These are phyloP conservation scores for Globia sparganii DNA, from an alignment of 2,888 invertebrate species.

Conservation along the genomic window DNA sequence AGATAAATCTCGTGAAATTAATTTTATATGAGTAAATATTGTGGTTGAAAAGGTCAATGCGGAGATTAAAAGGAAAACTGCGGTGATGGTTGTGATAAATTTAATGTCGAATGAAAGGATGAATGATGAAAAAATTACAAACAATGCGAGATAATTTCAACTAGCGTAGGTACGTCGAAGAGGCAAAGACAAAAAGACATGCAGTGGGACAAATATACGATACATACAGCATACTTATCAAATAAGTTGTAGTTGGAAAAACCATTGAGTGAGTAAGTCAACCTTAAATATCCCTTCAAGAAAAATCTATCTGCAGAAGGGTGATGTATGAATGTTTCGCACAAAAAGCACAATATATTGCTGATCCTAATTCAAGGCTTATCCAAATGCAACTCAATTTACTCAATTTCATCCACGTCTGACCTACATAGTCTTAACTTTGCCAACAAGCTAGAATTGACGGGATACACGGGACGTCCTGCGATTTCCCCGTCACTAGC, in stretches of 20 bases:
- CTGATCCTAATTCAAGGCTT: conserved; percentile 21
- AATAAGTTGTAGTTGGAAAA: conserved; percentile 1
- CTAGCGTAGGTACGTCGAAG: not conserved
- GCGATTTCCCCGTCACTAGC: conserved; percentile 58
- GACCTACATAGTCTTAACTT: conserved; percentile 42
- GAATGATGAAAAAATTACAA: not conserved
- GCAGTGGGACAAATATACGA: not conserved
- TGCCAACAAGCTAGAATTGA: conserved; percentile 42
- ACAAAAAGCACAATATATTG: not conserved
- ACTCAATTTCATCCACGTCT: conserved; percentile 33
- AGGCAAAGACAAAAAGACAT: not conserved
- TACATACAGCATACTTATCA: not conserved
- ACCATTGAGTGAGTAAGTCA: not conserved
- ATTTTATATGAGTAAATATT: conserved; percentile 38
- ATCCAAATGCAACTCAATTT: conserved; percentile 25
- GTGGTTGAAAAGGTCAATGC: conserved; percentile 12
- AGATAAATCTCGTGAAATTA: conserved; percentile 34
- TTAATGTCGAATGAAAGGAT: not conserved
- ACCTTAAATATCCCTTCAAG: not conserved
- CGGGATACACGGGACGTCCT: conserved; percentile 57
- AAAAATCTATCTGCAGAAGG: not conserved
- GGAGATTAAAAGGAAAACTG: conserved; percentile 11
- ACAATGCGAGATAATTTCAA: not conserved
- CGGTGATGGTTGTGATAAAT: not conserved
- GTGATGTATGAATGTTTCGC: not conserved